Percentiles rank a stretch among this genome's conserved stretches.
phyloP scores from a whole-genome alignment of 2,797 vertebrate genomes.

The Gobio occitaniae region DNA sequence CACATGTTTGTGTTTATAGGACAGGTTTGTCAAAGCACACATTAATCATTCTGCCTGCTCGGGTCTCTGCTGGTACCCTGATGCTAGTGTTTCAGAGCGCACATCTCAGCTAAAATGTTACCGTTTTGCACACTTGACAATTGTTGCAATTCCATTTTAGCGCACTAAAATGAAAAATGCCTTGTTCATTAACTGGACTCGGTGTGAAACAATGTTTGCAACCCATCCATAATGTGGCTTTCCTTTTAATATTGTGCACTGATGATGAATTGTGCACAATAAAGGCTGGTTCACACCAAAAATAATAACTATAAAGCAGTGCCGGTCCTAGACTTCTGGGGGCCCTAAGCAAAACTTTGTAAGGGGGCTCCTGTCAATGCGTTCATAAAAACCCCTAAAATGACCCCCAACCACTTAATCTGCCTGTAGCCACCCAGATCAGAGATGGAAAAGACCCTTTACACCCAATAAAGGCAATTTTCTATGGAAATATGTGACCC shows the following conservation, averaged over 20 bases:
- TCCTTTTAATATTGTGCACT: neutral
- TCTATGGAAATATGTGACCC: too few species aligned
- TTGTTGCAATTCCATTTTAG: neutral
- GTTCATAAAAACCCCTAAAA: too few species aligned
- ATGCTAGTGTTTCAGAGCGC: neutral
- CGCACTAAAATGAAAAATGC: neutral
- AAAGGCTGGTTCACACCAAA: too few species aligned
- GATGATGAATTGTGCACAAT: too few species aligned
- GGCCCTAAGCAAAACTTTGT: too few species aligned
- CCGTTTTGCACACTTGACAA: conserved; percentile 5
- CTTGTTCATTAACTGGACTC: neutral
- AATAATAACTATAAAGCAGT: too few species aligned
- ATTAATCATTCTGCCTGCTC: conserved; percentile 68
- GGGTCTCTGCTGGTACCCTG: conserved; percentile 39
- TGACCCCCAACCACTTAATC: too few species aligned
- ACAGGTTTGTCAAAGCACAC: conserved; percentile 72
- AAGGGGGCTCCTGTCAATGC: too few species aligned
- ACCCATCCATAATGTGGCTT: neutral
- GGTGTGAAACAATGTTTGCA: neutral
- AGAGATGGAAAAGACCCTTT: too few species aligned
- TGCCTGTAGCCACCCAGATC: too few species aligned
- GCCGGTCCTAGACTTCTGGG: too few species aligned
- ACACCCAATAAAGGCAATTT: too few species aligned
- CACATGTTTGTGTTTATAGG: conserved; percentile 66
- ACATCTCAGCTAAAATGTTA: neutral